Evolutionary conservation across 2,888 invertebrate genomes (phyloP), one percentile per base, ranked within the genome.

Genomic region (Troides aeacus): DNA sequence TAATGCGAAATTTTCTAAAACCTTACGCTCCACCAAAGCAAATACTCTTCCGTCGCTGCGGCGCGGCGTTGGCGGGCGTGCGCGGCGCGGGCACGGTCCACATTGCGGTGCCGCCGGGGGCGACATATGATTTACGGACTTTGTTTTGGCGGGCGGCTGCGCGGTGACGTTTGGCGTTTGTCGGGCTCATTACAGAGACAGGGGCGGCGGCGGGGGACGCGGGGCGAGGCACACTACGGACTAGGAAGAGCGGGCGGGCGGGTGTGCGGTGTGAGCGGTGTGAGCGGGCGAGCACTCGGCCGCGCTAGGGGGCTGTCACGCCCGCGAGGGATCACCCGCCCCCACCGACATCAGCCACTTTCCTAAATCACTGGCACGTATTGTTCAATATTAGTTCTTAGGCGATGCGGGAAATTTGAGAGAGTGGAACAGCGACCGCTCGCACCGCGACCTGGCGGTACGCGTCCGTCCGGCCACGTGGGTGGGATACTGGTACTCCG

Each of bases 171-270:
- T 86, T 88, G 86, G 83, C 86, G 89, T 91, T 90, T 90, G 89
- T 85, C 84, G 90, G 92, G 90, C 92, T 92, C 90, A 92, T 92
- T 90, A 89, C 90, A 84, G 89, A 91, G 89, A 91, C 91, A 92
- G 90, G 91, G 83, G 77, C 79, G 82, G 80, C 39, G 39, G 39
- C 39, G 39, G 10, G 1, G 39, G 30, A 30, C 30, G 30, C 30
- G 30, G 30, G 30, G 30, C 30, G 30, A 30, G 30, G 4, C 5
- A 30, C 30, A 30, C 30, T 30, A 30, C 30, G 30, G 30, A 30
- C 30, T 30, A 30, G 30, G 30, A 30, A 30, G 30, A 30, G 30
- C 3, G 50, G 15, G 12, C 21, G 21, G 21, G 21, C 21, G 21
- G 21, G 21, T 21, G 21, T 21, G 50, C 7, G 15, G 7, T 4